Evolutionary conservation across 2,888 invertebrate species (phyloP), one percentile per base, ranked within the genome.

Genomic region (Agrotis segetum): DNA sequence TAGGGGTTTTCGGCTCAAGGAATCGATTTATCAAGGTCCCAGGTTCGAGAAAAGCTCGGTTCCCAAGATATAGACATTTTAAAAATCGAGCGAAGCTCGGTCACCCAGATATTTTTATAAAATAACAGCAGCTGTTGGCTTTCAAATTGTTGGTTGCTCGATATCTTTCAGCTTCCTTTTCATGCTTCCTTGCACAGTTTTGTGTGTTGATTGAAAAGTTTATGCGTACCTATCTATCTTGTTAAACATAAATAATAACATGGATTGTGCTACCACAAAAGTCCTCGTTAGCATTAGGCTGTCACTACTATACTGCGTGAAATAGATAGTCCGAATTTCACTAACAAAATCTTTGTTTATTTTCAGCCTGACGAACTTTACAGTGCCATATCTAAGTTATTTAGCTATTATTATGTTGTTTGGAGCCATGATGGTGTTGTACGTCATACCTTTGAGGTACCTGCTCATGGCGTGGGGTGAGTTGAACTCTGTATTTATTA

Each of bases 371-470:
- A 99, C 99, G 96, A 99, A 99, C 94, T 99, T 99, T 96, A 99
- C 99, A 75, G 98, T 99, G 92, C 99, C 99, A 78, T 99, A 99
- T 96, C 96, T 99, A 85, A 99, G 99, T 88, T 98, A 98, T 96
- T 96, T 99, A 92, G 99, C 99, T 21, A 98, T 99, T 85, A 94
- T 98, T 53, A 97, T 98, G 87, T 95, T 99, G 65, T 91, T 97
- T 72, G 96, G 97, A 62, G 98, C 97, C 16, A 97, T 97, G 85
- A 82, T 98, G 65, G 97, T 99, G 14, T 95, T 99, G 21, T 99
- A 99, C 91, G 97, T 98, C 83, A 97, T 99, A 89, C 99, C 99
- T 52, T 94, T 99, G 65, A 97, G 99, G 88, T 98, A 98, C 92
- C 96, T 99, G 60, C 97, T 99, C 65, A 97, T 99, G 97, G 97